phyloP scores from a whole-genome alignment of 2,113 vertebrate species.

The Notothenia rossii region DNA sequence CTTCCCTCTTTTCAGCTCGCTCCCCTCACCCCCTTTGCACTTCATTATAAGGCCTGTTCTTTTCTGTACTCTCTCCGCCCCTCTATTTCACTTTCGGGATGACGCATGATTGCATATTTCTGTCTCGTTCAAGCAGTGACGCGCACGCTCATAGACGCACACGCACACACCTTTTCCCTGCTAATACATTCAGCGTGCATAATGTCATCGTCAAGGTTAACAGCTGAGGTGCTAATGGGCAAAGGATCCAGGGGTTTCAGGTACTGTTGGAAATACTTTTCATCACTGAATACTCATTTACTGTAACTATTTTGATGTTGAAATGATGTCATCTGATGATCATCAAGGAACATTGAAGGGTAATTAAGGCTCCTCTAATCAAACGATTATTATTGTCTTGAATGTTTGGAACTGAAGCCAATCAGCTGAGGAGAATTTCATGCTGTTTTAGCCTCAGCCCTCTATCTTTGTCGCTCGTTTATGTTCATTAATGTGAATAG shows the following conservation, averaged over 20 bases:
- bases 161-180: slow-evolving; percentile 32
- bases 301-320: not conserved
- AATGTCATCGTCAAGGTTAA: slow-evolving; percentile 77
- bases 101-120: slow-evolving; percentile 70
- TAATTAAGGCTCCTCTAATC: slow-evolving; percentile 43
- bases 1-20: slow-evolving; percentile 53
- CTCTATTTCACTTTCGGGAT: slow-evolving; percentile 61
- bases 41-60: slow-evolving; percentile 67
- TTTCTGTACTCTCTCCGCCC: slow-evolving; percentile 55
- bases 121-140: slow-evolving; percentile 60
- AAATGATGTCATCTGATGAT: slow-evolving; percentile 40
- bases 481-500: slow-evolving; percentile 74
- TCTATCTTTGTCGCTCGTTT: slow-evolving; percentile 77
- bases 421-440: slow-evolving; percentile 66
- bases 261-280: slow-evolving; percentile 45
- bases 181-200: slow-evolving; percentile 66
- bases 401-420: slow-evolving; percentile 52
- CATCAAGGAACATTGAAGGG: slow-evolving; percentile 23
- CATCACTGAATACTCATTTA: not conserved
- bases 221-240: slow-evolving; percentile 60
- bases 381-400: slow-evolving; percentile 53
- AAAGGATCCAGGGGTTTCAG: slow-evolving; percentile 37
- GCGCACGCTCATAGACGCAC: not conserved
- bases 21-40: slow-evolving; percentile 64
- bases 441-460: slow-evolving; percentile 69